Percentiles rank a stretch among this genome's conserved stretches.
Evolutionary conservation across 2,888 invertebrate species (phyloP).

Genomic region (Itoplectis maculator): DNA sequence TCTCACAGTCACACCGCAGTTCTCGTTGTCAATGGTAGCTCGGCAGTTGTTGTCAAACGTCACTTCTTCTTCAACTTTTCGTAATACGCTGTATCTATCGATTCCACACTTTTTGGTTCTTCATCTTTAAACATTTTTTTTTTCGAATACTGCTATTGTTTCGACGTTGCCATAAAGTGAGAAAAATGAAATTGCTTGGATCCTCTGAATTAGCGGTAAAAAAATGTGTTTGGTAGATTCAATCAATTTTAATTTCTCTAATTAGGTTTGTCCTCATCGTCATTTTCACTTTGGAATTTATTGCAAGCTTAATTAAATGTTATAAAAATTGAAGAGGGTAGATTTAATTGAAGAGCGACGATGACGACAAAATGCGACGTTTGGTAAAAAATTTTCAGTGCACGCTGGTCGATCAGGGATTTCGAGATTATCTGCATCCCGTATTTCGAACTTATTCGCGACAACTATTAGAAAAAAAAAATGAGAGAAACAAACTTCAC

Average conservation of each 20-base stretch:
- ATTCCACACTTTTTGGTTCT: background rate
- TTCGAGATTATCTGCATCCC: slow-evolving; percentile 64
- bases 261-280: background rate
- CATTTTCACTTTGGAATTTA: background rate
- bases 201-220: too few species aligned
- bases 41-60: slow-evolving; percentile 47
- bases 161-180: too few species aligned
- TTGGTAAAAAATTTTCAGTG: slow-evolving; percentile 53
- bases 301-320: background rate
- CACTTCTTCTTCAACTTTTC: slow-evolving; percentile 40
- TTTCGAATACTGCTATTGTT: slow-evolving; percentile 35
- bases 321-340: background rate
- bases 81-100: slow-evolving; percentile 33
- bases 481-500: slow-evolving; percentile 4
- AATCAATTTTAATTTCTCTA: too few species aligned
- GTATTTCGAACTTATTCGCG: slow-evolving; percentile 59
- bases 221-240: too few species aligned
- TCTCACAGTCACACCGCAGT: slow-evolving; percentile 87
- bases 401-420: slow-evolving; percentile 69
- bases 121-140: slow-evolving; percentile 5
- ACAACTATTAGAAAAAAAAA: slow-evolving; percentile 26
- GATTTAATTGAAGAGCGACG: background rate
- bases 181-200: too few species aligned
- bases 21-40: slow-evolving; percentile 89
- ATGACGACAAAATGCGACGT: slow-evolving; percentile 38